Conservation (phyloP, 2,113 vertebrate genomes). For the Rafetus swinhoei region DNA sequence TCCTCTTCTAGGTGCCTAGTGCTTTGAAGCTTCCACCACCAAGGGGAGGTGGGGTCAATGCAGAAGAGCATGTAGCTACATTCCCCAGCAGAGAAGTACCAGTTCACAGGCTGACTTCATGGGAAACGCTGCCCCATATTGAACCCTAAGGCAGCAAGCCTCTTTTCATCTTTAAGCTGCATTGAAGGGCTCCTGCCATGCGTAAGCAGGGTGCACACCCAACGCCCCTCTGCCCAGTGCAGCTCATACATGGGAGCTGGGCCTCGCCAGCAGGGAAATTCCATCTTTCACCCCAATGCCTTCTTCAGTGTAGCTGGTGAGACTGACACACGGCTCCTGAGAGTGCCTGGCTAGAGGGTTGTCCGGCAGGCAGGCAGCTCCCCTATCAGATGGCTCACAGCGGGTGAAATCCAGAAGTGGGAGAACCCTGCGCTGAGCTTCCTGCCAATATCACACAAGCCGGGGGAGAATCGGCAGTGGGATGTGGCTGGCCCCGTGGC, state of each 20-base stretch:
- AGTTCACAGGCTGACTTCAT: no score
- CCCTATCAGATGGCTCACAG: not conserved
- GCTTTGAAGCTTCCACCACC: not conserved
- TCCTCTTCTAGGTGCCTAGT: not conserved
- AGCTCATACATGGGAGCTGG: not conserved
- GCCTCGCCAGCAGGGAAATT: not conserved
- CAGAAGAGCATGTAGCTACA: no score
- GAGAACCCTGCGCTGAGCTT: not conserved
- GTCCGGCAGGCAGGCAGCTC: not conserved
- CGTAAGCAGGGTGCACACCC: not conserved
- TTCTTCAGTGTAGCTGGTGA: not conserved
- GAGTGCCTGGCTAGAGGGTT: not conserved
- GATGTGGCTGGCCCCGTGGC: not conserved
- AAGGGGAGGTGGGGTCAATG: no score
- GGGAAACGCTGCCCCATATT: no score
- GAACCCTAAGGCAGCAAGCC: not conserved
- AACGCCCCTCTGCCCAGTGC: not conserved
- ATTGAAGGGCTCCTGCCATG: not conserved
- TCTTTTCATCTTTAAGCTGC: not conserved
- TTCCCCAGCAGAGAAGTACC: no score
- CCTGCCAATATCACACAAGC: not conserved
- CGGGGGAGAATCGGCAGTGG: not conserved
- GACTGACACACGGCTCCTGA: not conserved
- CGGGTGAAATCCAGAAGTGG: not conserved
- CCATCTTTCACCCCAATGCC: not conserved